These are phyloP conservation scores for Suillia variegata DNA, from an alignment of 2,888 invertebrate species.

Conservation along the genomic window DNA sequence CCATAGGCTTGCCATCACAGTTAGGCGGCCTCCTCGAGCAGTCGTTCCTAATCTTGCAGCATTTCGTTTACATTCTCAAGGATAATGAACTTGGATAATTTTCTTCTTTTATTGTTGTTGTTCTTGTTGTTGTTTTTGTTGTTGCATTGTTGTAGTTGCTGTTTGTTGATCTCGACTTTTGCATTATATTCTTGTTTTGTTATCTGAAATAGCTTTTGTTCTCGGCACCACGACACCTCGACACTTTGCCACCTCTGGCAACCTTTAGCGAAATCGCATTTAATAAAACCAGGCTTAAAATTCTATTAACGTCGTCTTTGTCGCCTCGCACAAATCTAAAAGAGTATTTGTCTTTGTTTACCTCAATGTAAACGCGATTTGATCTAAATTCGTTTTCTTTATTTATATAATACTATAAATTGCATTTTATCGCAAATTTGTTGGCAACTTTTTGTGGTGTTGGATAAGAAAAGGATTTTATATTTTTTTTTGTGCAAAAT, in stretches of 20 bases:
- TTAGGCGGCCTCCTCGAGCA: too few relatives aligned
- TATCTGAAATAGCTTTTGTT: neutral
- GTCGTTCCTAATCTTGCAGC: neutral
- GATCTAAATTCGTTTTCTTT: too few relatives aligned
- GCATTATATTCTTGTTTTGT: neutral
- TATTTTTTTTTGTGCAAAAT: too few relatives aligned
- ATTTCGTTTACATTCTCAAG: neutral
- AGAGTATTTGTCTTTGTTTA: too few relatives aligned
- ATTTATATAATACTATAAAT: too few relatives aligned
- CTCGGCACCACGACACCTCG: neutral
- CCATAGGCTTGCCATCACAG: neutral
- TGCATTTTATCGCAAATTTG: too few relatives aligned
- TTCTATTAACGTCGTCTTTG: neutral
- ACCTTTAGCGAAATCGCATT: neutral
- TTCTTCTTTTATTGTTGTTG: constrained; percentile 1
- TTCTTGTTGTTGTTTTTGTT: neutral
- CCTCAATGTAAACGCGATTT: too few relatives aligned
- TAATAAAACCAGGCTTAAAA: neutral
- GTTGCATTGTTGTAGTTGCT: neutral
- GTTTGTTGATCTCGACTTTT: neutral
- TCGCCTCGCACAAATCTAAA: too few relatives aligned
- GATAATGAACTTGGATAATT: neutral
- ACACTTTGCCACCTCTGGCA: too few relatives aligned
- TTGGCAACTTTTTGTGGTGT: too few relatives aligned
- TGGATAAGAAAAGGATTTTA: too few relatives aligned